Base-by-base conservation (phyloP, 2,113 vertebrate species). In the Strix uralensis region DNA sequence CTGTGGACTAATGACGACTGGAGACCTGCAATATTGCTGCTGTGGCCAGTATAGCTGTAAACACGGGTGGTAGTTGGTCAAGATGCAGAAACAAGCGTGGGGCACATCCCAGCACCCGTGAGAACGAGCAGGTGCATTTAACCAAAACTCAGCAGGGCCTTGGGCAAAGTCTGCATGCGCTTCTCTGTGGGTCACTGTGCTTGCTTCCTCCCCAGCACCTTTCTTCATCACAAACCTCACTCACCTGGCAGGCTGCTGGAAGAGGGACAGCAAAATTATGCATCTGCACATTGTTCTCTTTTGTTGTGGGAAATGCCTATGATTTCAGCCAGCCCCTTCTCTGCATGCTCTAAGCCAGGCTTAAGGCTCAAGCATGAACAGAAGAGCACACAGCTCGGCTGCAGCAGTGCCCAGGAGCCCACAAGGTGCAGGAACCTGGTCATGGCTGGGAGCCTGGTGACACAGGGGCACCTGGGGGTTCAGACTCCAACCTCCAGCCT, bases 51-150 rank as follows among this genome's bases (percentile, higher is more conserved):
- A 42, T 1, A 81, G 73, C 59, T 78, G 63, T 44, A 59, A 88
- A n/a, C 44, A 69, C 20, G n/a, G 25, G 23, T 4, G 8, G 40
- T 5, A 29, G 44, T 10, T 1, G 2, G 49, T 32, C 26, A 74
- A 30, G 46, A 62, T 8, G 29, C 47, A 88, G 67, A 90, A 57
- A 57, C 0, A 3, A 88, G 36, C 54, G 9, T 1, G 2, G 20
- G 27, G 49, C 23, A 66, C 0, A 0, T 19, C 29, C 13, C 29
- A 52, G 30, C 26, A 81, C 18, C 42, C 3, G 1, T 0, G 2
- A 77, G 62, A 75, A 80, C 1, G 1, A 73, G 54, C 3, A 81
- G 36, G 16, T 20, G 49, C 30, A 8, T 62, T 26, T 21, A 69
- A 74, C n/a, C 40, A 71, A 75, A 84, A 46, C 22, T 40, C 30